These are phyloP conservation scores for Panurus biarmicus DNA, from an alignment of 2,113 vertebrate species.

Conservation along the genomic window DNA sequence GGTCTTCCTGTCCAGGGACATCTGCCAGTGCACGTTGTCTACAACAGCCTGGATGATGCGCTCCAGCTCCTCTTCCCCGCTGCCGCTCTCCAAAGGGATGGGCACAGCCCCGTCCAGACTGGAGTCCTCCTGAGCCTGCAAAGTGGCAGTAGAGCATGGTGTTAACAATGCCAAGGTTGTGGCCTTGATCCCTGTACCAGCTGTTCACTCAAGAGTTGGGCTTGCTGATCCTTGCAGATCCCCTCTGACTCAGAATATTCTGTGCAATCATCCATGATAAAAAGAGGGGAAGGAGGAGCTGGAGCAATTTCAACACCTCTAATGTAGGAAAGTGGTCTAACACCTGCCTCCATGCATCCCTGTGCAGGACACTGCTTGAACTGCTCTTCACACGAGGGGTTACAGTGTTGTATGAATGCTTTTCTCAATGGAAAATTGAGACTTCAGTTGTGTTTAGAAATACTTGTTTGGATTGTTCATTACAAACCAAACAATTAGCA, in stretches of 20 bases:
- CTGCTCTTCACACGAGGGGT: neutral
- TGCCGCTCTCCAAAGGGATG: conserved; percentile 79
- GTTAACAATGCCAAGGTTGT: neutral
- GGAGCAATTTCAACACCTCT: neutral
- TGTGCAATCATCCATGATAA: neutral
- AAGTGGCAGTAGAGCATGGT: accelerated
- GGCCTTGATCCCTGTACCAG: neutral
- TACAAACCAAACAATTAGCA: neutral
- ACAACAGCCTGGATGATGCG: conserved; percentile 84
- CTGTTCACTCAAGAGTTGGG: neutral
- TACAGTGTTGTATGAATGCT: neutral
- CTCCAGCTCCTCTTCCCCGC: conserved; percentile 78
- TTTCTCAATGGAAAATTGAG: neutral
- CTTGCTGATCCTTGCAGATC: neutral
- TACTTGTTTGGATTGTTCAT: neutral
- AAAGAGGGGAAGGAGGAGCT: neutral
- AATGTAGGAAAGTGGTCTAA: neutral
- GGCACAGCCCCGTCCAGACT: conserved; percentile 79
- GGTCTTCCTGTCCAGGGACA: conserved; percentile 93
- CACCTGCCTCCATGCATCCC: neutral
- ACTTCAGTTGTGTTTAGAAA: neutral
- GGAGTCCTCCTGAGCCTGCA: conserved; percentile 88
- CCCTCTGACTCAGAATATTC: neutral
- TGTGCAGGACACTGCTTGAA: neutral
- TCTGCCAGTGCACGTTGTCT: conserved; percentile 91